Evolutionary conservation across 2,888 invertebrate genomes (phyloP), one percentile per base, ranked within the genome.

Genomic region (Drosophila paranaensis): DNA sequence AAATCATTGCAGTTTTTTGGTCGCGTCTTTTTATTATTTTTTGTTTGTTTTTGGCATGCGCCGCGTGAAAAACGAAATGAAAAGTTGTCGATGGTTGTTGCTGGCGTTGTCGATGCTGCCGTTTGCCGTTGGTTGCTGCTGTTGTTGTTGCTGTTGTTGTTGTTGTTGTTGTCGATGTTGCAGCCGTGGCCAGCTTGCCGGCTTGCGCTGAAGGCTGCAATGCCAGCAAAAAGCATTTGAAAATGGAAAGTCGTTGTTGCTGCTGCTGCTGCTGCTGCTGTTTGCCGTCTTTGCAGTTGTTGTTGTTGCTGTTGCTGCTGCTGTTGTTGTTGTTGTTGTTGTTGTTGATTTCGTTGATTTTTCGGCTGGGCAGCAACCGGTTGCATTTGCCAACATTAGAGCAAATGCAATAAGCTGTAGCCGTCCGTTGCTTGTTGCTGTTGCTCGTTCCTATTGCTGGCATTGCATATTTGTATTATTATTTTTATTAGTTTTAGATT

Each of bases 181-280:
- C 72, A 55, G 64, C 60, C 57, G 63, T 56, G 57, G 71, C 56
- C 37, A 48, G 69, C 27, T 55, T 40, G 61, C 58, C 68, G 60
- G 80, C 63, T 56, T 51, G 81, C 3, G 6, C 50, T 50, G 50
- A 79, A 77, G 77, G 71, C 79, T 83, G 86, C 77, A 62, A 66
- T 70, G 74, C 68, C 81, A 77, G 86, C 71, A 84, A 77, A 72
- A 89, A 65, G 71, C 78, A 76, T 90, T 90, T 91, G 89, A 90
- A 90, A 90, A 91, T 90, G 91, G 90, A 90, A 90, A 77, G 77
- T 79, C 77, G 73, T 60, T 56, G 50, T 35, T 50, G 50, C 50
- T 20, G 50, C 50, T 8, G 75, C 20, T 50, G 50, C 50, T 20
- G 50, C 50, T 8, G 75, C 20, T 20, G 20, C 20, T 20, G 75